phyloP scores from a whole-genome alignment of 2,113 vertebrate species.

The Pluvialis apricaria region DNA sequence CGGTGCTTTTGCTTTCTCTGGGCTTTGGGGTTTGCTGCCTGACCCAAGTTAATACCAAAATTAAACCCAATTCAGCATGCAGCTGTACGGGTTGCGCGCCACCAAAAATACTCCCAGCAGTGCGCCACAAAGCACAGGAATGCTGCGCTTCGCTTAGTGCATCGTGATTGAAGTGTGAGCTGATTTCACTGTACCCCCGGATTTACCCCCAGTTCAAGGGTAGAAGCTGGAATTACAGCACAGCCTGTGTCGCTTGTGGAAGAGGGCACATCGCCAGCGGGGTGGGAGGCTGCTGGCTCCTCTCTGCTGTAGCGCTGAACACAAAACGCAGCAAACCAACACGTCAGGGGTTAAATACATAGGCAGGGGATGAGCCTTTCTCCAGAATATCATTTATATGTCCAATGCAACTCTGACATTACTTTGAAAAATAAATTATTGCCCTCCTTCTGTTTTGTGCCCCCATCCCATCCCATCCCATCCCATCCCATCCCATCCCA shows the following conservation, averaged over 20 bases:
- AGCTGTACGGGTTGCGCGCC: background rate
- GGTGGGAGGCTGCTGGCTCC: background rate
- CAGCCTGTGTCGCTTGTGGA: accelerated
- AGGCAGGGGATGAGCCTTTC: background rate
- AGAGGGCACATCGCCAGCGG: accelerated
- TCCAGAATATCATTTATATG: background rate
- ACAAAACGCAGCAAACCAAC: background rate
- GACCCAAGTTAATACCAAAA: background rate
- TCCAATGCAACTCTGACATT: background rate
- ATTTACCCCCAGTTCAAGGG: background rate
- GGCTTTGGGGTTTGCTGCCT: background rate
- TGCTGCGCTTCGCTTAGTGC: accelerated
- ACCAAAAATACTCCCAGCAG: background rate
- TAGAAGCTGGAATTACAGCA: background rate
- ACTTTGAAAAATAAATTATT: background rate
- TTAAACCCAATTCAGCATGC: background rate
- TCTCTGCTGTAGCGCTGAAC: background rate
- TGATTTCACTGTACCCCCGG: accelerated
- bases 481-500: background rate
- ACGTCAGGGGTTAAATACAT: background rate
- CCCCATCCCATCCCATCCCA: background rate
- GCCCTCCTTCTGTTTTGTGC: background rate
- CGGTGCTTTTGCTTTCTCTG: background rate
- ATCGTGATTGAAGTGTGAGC: background rate
- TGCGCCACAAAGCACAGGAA: background rate